phyloP scores from a whole-genome alignment of 2,113 vertebrate genomes.

The Oryzias melastigma region DNA sequence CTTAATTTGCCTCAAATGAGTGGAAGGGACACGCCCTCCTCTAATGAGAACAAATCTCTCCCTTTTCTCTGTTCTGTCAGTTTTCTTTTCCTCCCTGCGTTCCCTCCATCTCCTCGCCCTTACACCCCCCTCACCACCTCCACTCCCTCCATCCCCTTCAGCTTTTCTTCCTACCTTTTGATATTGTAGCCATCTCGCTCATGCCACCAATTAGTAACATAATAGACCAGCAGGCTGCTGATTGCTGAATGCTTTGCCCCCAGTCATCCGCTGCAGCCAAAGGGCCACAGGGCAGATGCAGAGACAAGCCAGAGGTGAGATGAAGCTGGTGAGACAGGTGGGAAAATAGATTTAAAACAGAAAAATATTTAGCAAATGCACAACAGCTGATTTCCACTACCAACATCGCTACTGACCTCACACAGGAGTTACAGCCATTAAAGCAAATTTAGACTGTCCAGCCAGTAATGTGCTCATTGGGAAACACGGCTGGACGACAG shows the following conservation, averaged over 20 bases:
- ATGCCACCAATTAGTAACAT: slow-evolving; percentile 74
- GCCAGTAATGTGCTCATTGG: no score
- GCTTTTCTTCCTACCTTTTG: slow-evolving; percentile 69
- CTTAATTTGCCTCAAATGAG: slow-evolving; percentile 55
- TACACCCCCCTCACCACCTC: slow-evolving; percentile 34
- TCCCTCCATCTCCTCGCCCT: slow-evolving; percentile 47
- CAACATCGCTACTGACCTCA: no score
- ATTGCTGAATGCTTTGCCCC: slow-evolving; percentile 51
- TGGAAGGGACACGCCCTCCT: slow-evolving; percentile 53
- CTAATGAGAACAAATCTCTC: slow-evolving; percentile 65
- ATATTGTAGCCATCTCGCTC: slow-evolving; percentile 65
- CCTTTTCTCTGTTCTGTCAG: slow-evolving; percentile 30
- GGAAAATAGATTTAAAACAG: background rate
- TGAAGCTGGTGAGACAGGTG: slow-evolving; percentile 7
- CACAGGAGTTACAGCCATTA: no score
- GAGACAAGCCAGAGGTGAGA: slow-evolving; percentile 11
- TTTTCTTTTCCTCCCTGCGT: slow-evolving; percentile 38
- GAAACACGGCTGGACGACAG: no score
- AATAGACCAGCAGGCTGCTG: slow-evolving; percentile 61
- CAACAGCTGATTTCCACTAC: background rate
- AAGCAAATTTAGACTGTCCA: no score
- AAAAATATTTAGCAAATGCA: background rate
- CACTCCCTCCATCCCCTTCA: slow-evolving; percentile 25
- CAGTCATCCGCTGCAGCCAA: slow-evolving; percentile 44
- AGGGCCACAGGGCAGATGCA: slow-evolving; percentile 27